Conservation (phyloP, 2,113 vertebrate genomes). For the Tiliqua scincoides region DNA sequence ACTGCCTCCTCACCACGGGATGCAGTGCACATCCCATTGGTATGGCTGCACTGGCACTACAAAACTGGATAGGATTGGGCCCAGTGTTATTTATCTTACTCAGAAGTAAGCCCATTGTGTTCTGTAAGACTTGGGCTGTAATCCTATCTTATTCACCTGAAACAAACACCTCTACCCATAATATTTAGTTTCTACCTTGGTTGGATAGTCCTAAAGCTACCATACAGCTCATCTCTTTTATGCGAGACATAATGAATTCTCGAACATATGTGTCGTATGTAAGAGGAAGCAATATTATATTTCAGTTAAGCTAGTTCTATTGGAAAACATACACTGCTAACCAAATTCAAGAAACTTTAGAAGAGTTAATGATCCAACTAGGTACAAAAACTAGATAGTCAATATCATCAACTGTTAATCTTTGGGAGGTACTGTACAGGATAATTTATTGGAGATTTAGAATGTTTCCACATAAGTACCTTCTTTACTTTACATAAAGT, state of each 20-base stretch:
- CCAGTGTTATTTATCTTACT: too few species aligned
- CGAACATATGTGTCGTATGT: not conserved
- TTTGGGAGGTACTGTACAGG: not conserved
- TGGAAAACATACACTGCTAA: conserved; percentile 7
- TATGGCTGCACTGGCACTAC: too few species aligned
- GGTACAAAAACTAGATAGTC: not conserved
- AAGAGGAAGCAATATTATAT: not conserved
- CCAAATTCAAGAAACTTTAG: not conserved
- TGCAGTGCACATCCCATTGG: too few species aligned
- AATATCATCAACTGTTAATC: not conserved
- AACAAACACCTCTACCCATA: too few species aligned
- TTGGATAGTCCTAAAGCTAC: not conserved
- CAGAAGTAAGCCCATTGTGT: too few species aligned
- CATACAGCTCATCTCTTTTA: not conserved
- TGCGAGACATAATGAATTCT: not conserved
- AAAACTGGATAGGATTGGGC: too few species aligned
- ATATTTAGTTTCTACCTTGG: not conserved
- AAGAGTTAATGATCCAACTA: not conserved
- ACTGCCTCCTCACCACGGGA: too few species aligned
- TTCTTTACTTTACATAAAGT: not conserved
- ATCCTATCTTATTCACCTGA: too few species aligned
- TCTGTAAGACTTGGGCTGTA: too few species aligned
- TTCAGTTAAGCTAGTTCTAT: not conserved
- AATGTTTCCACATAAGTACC: not conserved
- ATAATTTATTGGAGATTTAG: not conserved